Base-by-base conservation (phyloP, 2,888 invertebrate species). In the Catocala nupta region DNA sequence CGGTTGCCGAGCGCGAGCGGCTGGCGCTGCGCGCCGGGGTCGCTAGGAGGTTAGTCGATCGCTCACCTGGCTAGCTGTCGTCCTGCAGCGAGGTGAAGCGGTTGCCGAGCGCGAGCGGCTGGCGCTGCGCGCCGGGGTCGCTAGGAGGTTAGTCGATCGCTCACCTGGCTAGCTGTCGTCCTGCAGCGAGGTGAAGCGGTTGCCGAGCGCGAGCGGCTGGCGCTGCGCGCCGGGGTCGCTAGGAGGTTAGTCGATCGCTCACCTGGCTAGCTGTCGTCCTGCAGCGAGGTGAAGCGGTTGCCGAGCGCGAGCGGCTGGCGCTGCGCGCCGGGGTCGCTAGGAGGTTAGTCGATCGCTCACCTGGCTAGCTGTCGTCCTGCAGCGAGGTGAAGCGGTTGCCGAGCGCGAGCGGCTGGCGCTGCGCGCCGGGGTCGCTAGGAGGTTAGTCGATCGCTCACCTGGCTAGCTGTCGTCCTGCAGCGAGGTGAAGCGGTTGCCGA, bases 201-300 rank as follows among this genome's bases (percentile, higher is more conserved):
- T 92, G 50, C 88, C 92, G 76, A 90, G 90, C 78, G 90, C 87
- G 57, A 92, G 87, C 55, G 90, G 89, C 78, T 81, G 81, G 13
- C 85, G 75, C 53, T 79, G 47, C 78, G 79, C 56, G 12, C 5
- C 12, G n/a, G 11, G 5, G 25, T 43, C 25, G 25, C 25, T 25
- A 25, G 25, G 25, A 25, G 1, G 25, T 25, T 25, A 25, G 53
- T 36, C 5, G 9, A 8, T 12, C 12, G 6, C 36, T 39, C 25
- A 85, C 88, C 90, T 86, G 89, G 90, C 90, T 91, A 91, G 90
- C 90, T 91, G 77, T 91, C 89, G 77, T 90, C 88, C 81, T 86
- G 89, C 81, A 91, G 88, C 81, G 86, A 78, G 68, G 85, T 90
- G 88, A 90, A 92, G 55, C 92, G 86, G 87, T 92, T 92, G 51